phyloP scores from a whole-genome alignment of 2,797 vertebrate genomes.

The Otolemur crassicaudatus region DNA sequence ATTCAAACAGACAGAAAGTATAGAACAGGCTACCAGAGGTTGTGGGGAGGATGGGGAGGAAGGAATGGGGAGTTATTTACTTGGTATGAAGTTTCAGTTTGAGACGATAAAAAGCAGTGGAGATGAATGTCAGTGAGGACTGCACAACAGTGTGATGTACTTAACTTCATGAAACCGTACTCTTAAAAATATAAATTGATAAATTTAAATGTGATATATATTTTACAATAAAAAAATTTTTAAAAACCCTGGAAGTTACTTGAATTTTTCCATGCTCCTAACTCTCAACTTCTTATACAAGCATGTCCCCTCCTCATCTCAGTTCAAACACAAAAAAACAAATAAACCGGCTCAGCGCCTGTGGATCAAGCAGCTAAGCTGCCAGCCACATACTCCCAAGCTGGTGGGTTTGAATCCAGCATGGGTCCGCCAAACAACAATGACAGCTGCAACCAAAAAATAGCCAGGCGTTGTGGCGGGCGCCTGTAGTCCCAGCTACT shows the following conservation, averaged over 20 bases:
- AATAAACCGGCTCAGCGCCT: too few species aligned
- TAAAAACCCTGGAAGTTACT: not conserved
- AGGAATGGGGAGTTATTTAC: not conserved
- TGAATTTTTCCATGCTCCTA: not conserved
- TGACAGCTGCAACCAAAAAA: too few species aligned
- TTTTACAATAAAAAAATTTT: constrained; percentile 23
- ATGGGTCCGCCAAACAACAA: too few species aligned
- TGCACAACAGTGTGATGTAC: not conserved
- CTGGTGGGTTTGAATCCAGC: too few species aligned
- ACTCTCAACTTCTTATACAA: not conserved
- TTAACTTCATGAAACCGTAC: not conserved
- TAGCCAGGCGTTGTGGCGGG: too few species aligned
- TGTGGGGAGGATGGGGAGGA: not conserved
- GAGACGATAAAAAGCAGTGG: not conserved
- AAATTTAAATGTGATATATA: constrained; percentile 4
- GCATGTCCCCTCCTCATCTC: not conserved
- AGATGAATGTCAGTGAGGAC: not conserved
- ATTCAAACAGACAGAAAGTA: not conserved
- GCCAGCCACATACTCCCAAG: too few species aligned
- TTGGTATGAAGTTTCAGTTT: not conserved
- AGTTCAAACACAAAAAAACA: not conserved
- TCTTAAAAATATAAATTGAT: not conserved
- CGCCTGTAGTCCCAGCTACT: too few species aligned
- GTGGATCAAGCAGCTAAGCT: too few species aligned
- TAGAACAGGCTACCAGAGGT: not conserved